phyloP scores from a whole-genome alignment of 2,888 invertebrate species.

The Dynastes grantii region DNA sequence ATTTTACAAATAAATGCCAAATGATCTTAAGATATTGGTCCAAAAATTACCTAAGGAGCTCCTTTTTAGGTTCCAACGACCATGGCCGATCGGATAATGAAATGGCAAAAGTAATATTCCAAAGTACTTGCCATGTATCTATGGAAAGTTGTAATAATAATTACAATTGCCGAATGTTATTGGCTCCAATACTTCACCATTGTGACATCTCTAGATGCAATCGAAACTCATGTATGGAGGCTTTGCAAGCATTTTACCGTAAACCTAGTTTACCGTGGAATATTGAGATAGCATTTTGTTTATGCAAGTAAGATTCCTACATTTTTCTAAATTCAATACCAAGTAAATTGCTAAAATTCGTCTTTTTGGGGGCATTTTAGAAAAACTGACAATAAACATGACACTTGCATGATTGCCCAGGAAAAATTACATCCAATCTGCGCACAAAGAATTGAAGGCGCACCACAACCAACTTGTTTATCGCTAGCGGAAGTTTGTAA shows the following conservation, averaged over 20 bases:
- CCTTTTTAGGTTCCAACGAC: constrained; percentile 36
- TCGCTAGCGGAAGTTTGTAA: constrained; percentile 88
- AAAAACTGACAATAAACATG: constrained; percentile 89
- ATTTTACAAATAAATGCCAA: background rate
- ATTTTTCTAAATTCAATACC: background rate
- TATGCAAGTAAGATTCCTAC: constrained; percentile 85
- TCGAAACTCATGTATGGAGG: constrained; percentile 90
- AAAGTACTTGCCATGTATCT: constrained; percentile 92
- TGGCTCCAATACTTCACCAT: constrained; percentile 89
- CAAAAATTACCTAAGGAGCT: constrained; percentile 38
- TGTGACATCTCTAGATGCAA: constrained; percentile 86
- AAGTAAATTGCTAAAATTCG: background rate
- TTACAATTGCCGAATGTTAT: constrained; percentile 82
- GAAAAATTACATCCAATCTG: constrained; percentile 92
- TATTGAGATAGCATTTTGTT: constrained; percentile 92
- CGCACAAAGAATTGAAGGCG: constrained; percentile 80
- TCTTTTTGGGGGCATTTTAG: constrained; percentile 70
- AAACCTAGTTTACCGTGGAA: constrained; percentile 87
- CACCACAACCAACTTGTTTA: constrained; percentile 88
- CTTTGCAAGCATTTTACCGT: constrained; percentile 89
- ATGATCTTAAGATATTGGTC: background rate
- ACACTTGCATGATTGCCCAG: constrained; percentile 91
- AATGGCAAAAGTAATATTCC: constrained; percentile 75
- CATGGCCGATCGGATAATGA: constrained; percentile 59
- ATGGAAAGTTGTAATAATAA: constrained; percentile 88